Conservation (phyloP, 1,140 invertebrate genomes). For the Sipha flava region DNA sequence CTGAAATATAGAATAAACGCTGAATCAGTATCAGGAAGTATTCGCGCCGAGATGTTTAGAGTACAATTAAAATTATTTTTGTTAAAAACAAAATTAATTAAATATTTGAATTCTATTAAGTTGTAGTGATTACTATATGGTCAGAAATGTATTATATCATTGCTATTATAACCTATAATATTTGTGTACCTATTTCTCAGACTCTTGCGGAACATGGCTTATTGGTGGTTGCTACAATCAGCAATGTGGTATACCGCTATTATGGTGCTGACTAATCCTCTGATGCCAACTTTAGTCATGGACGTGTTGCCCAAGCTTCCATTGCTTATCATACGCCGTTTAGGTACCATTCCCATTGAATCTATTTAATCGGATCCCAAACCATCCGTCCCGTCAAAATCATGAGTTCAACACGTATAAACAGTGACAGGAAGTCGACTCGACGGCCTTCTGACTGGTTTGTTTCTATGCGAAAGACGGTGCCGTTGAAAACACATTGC, state of each 20-base stretch:
- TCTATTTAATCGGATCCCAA: not conserved
- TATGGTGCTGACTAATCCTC: not conserved
- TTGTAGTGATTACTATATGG: too few species aligned
- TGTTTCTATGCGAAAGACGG: not conserved
- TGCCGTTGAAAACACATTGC: not conserved
- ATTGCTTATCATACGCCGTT: not conserved
- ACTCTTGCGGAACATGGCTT: not conserved
- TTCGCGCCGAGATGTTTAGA: too few species aligned
- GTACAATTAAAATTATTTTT: too few species aligned
- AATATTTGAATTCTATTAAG: too few species aligned
- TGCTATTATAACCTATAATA: too few species aligned
- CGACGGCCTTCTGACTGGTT: not conserved
- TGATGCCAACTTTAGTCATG: not conserved
- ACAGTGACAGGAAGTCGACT: not conserved
- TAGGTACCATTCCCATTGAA: slow-evolving; percentile 6
- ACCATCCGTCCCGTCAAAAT: not conserved
- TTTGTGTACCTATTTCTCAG: not conserved
- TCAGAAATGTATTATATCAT: too few species aligned
- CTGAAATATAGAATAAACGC: too few species aligned
- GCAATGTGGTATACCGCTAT: slow-evolving; percentile 4
- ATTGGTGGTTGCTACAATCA: slow-evolving; percentile 7
- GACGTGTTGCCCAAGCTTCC: slow-evolving; percentile 16
- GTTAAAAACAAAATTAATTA: too few species aligned
- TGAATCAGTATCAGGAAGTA: too few species aligned
- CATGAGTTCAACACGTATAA: not conserved